These are phyloP conservation scores for Idaea biselata DNA, from an alignment of 2,888 invertebrate species.

Conservation along the genomic window DNA sequence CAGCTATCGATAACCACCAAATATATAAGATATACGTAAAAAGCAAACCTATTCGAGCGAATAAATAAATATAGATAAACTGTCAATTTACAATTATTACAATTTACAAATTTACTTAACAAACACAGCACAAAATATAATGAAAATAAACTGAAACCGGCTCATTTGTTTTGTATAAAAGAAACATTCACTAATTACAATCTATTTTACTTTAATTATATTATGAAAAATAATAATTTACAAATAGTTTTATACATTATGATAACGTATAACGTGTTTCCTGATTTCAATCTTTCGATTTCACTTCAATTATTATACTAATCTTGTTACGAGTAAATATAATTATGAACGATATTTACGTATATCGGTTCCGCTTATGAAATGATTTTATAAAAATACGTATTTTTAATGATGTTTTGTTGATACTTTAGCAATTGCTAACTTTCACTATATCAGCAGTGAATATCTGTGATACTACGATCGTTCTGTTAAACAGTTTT, in stretches of 20 bases:
- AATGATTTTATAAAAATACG: constrained; percentile 79
- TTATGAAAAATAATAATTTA: constrained; percentile 71
- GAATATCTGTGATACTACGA: constrained; percentile 5
- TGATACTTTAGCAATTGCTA: constrained; percentile 23
- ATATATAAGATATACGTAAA: constrained; percentile 46
- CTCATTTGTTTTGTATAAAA: constrained; percentile 65
- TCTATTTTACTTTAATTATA: constrained; percentile 52
- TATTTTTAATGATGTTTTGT: constrained; percentile 56
- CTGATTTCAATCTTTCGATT: constrained; percentile 59
- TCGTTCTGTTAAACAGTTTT: constrained; percentile 1
- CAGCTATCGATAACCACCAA: constrained; percentile 56
- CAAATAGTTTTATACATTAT: constrained; percentile 64
- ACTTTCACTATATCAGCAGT: constrained; percentile 5
- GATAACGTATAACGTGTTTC: constrained; percentile 76
- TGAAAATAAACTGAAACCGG: constrained; percentile 59
- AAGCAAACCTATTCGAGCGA: constrained; percentile 70
- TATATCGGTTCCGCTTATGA: constrained; percentile 75
- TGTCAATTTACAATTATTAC: constrained; percentile 76
- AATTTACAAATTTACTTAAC: constrained; percentile 77
- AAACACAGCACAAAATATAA: constrained; percentile 77
- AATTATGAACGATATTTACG: constrained; percentile 73
- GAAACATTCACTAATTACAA: constrained; percentile 71
- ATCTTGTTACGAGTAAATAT: constrained; percentile 70
- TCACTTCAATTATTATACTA: constrained; percentile 57
- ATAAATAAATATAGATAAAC: constrained; percentile 78